These are phyloP conservation scores for Dicyrtoma fusca DNA, from an alignment of 2,888 invertebrate species.

Conservation along the genomic window DNA sequence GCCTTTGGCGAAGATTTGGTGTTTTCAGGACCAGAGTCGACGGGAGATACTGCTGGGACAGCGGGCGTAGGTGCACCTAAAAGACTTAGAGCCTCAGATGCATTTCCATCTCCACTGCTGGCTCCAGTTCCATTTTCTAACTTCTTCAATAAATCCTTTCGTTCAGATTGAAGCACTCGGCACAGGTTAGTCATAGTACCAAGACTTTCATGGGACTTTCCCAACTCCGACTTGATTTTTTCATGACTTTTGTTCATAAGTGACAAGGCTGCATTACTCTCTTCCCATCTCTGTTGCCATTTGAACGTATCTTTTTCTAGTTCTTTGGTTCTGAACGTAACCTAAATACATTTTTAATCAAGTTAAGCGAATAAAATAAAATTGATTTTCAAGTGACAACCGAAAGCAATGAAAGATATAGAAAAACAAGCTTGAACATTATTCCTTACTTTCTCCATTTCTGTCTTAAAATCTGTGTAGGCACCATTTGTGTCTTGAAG, in stretches of 20 bases:
- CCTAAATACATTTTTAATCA: slow-evolving; percentile 45
- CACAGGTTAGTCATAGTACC: slow-evolving; percentile 54
- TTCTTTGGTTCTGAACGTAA: slow-evolving; percentile 52
- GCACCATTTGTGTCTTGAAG: slow-evolving; percentile 54
- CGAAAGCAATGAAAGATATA: background rate
- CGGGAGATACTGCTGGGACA: no score
- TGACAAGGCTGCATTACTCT: slow-evolving; percentile 46
- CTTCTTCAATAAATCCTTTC: slow-evolving; percentile 51
- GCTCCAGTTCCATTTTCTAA: slow-evolving; percentile 28
- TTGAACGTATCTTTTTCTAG: slow-evolving; percentile 52
- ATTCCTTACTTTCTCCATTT: slow-evolving; percentile 52
- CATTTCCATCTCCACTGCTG: background rate
- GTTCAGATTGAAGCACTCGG: slow-evolving; percentile 51
- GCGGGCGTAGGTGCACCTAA: no score
- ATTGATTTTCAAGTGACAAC: no score
- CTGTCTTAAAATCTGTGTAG: slow-evolving; percentile 52
- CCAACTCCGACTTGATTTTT: slow-evolving; percentile 49
- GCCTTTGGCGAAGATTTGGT: no score
- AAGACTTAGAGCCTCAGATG: no score
- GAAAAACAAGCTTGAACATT: background rate
- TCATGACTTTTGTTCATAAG: slow-evolving; percentile 51
- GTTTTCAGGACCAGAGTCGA: no score
- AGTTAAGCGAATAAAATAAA: no score
- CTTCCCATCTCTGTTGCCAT: slow-evolving; percentile 56
- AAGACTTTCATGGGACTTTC: slow-evolving; percentile 50